phyloP scores from a whole-genome alignment of 2,113 vertebrate species.

The Grammomys surdaster region DNA sequence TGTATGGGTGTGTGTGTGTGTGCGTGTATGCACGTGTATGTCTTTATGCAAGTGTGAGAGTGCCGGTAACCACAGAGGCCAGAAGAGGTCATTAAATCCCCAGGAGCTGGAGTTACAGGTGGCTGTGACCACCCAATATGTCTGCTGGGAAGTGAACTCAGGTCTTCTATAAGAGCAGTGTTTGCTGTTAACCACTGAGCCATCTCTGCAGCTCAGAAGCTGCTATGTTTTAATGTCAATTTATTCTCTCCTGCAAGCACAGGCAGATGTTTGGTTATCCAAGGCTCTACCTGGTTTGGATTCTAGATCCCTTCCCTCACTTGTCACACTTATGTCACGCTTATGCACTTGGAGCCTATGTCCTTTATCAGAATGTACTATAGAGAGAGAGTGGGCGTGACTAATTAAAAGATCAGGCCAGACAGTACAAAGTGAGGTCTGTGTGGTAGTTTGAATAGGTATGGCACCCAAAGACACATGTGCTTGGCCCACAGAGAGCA shows the following conservation, averaged over 20 bases:
- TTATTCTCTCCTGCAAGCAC: not conserved
- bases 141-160: not conserved
- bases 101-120: too few species aligned
- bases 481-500: too few species aligned
- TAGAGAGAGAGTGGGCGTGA: not conserved
- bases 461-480: too few species aligned
- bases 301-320: not conserved
- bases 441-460: not conserved
- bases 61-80: not conserved
- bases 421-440: not conserved
- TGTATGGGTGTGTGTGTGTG: too few species aligned
- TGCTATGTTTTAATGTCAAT: not conserved
- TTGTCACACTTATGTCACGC: not conserved
- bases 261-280: not conserved
- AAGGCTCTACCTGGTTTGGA: not conserved
- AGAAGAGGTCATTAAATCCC: not conserved
- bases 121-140: not conserved
- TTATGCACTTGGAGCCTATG: not conserved
- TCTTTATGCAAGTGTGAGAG: not conserved
- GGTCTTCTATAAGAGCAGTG: not conserved
- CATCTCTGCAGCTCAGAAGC: not conserved
- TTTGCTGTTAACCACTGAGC: not conserved
- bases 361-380: not conserved
- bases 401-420: not conserved
- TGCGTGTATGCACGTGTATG: too few species aligned